Percentiles rank a stretch among this genome's conserved stretches.
These are phyloP conservation scores for Macquaria australasica DNA, from an alignment of 2,113 vertebrate species.

Conservation along the genomic window DNA sequence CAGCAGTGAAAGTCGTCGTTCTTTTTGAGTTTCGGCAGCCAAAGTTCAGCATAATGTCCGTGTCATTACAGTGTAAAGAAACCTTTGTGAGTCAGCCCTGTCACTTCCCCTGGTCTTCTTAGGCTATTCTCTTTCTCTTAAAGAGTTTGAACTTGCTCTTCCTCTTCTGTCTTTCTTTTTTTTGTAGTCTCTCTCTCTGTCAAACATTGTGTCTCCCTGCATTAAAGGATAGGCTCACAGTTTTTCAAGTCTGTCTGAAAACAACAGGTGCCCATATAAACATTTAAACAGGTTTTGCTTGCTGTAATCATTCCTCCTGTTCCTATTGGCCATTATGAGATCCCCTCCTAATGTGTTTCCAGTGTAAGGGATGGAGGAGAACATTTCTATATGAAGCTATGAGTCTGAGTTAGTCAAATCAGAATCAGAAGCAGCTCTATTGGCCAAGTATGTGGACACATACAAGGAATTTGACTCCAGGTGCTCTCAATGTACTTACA, in stretches of 20 bases:
- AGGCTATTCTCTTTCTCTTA: slow-evolving; percentile 18
- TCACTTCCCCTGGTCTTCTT: slow-evolving; percentile 43
- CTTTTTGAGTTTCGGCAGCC: slow-evolving; percentile 61
- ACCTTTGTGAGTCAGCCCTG: slow-evolving; percentile 58
- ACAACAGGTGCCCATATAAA: background rate
- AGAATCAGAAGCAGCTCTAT: background rate
- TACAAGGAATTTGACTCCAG: background rate
- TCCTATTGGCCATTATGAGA: too few relatives aligned
- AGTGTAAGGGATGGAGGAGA: background rate
- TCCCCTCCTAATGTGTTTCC: background rate
- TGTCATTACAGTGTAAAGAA: slow-evolving; percentile 75
- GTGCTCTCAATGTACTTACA: background rate
- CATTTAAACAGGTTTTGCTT: background rate
- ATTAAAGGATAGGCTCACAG: background rate
- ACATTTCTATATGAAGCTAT: background rate
- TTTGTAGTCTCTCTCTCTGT: background rate
- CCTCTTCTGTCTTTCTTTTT: background rate
- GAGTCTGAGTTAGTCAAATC: background rate
- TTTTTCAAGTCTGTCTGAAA: background rate
- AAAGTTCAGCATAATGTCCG: slow-evolving; percentile 75
- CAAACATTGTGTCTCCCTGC: background rate
- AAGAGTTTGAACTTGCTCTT: slow-evolving; percentile 37
- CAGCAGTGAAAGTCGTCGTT: slow-evolving; percentile 69
- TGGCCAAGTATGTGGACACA: background rate
- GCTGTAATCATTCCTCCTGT: background rate